phyloP scores from a whole-genome alignment of 2,797 vertebrate species.

The Ctenopoma multispine region DNA sequence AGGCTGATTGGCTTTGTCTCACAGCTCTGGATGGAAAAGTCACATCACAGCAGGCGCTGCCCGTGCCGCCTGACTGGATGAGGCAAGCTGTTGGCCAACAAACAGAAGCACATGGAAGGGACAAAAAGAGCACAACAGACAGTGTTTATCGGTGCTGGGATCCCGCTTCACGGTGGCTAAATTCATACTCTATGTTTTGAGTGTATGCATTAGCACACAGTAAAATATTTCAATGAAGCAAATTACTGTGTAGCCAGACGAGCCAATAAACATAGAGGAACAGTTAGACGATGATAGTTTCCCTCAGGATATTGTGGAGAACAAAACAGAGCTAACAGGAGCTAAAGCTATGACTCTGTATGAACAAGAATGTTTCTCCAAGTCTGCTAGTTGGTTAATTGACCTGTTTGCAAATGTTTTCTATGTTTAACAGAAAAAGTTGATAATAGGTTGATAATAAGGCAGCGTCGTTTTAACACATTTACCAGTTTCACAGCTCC shows the following conservation, averaged over 20 bases:
- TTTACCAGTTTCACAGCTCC: neutral
- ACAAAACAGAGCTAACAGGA: neutral
- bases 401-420: neutral
- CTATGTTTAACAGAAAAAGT: neutral
- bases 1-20: slow-evolving; percentile 49
- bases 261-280: neutral
- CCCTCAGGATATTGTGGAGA: neutral
- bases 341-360: neutral
- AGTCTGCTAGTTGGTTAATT: neutral
- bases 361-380: neutral
- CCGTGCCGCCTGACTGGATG: slow-evolving; percentile 26
- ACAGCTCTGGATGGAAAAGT: slow-evolving; percentile 68
- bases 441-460: slow-evolving; percentile 13
- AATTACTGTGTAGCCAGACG: neutral
- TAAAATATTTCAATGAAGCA: neutral
- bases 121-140: slow-evolving; percentile 14
- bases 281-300: neutral
- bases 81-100: slow-evolving; percentile 41
- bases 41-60: slow-evolving; percentile 60
- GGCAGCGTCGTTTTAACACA: neutral
- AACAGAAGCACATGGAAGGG: slow-evolving; percentile 45
- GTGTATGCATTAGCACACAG: neutral
- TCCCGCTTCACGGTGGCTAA: slow-evolving; percentile 11
- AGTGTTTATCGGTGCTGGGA: slow-evolving; percentile 26
- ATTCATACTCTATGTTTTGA: neutral